A percentile compares a stretch with the other conserved stretches of the same genome.
These are phyloP conservation scores for Antigone vipio DNA, from an alignment of 2,113 vertebrate genomes.

Conservation along the genomic window DNA sequence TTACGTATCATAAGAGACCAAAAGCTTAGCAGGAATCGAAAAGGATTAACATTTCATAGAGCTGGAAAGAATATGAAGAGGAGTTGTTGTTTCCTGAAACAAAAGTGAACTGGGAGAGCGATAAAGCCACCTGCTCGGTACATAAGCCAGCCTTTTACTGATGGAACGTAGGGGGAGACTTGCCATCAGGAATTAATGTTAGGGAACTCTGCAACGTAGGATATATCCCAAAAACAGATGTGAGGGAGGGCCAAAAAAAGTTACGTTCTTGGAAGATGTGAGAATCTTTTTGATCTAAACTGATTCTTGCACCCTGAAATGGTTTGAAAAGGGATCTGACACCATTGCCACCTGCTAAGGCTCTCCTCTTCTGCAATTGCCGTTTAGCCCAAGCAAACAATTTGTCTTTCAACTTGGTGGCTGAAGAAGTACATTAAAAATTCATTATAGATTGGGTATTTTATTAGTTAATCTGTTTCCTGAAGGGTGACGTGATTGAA, in stretches of 20 bases:
- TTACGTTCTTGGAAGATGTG: neutral
- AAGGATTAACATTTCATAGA: neutral
- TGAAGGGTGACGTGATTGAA: neutral
- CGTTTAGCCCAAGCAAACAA: fast-evolving
- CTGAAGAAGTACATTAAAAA: neutral
- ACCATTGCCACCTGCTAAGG: neutral
- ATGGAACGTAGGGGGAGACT: neutral
- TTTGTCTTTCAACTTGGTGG: neutral
- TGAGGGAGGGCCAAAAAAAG: neutral
- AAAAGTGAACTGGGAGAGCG: neutral
- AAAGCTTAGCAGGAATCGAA: neutral
- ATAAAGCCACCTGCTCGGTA: neutral
- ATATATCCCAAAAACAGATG: neutral
- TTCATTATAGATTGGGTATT: neutral
- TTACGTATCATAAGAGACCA: neutral
- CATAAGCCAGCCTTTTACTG: neutral
- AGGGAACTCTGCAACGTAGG: neutral
- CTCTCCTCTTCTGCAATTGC: neutral
- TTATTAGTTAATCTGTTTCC: neutral
- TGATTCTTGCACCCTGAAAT: neutral
- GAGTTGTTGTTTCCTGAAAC: neutral
- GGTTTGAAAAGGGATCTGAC: neutral
- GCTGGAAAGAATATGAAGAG: neutral
- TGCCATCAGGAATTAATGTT: neutral
- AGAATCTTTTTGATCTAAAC: neutral